Percentiles rank a stretch among this genome's conserved stretches.
Evolutionary conservation across 2,797 vertebrate genomes (phyloP).

Genomic region (Monodelphis domestica): DNA sequence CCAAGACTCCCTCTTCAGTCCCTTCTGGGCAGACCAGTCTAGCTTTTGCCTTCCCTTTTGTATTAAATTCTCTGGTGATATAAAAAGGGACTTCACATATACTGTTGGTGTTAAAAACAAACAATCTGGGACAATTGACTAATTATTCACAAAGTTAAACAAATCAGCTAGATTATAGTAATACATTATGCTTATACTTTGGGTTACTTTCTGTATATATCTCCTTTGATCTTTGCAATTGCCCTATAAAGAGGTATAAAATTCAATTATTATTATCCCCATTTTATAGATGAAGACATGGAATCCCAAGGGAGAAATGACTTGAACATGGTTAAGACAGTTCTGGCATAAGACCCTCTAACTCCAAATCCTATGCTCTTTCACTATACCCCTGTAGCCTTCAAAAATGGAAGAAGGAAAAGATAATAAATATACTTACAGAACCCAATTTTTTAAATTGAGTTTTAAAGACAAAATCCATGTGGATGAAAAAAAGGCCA

Average conservation of each 20-base stretch:
- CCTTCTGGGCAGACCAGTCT: neutral
- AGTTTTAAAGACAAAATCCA: too few species aligned
- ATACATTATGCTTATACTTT: neutral
- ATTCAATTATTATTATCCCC: neutral
- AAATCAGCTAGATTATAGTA: neutral
- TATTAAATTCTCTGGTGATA: neutral
- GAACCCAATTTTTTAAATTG: neutral
- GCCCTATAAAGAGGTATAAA: neutral
- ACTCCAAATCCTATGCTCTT: neutral
- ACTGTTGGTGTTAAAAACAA: neutral
- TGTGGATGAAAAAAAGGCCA: too few species aligned
- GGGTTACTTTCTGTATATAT: neutral
- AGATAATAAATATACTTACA: neutral
- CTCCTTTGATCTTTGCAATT: neutral
- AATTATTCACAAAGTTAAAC: neutral
- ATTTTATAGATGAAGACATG: neutral
- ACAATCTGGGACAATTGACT: neutral
- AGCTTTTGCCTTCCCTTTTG: neutral
- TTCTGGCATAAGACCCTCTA: neutral
- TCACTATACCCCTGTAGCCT: neutral
- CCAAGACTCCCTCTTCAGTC: neutral
- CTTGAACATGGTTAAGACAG: neutral
- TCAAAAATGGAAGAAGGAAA: neutral
- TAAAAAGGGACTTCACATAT: neutral
- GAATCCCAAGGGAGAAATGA: neutral